These are phyloP conservation scores for Ondatra zibethicus DNA, from an alignment of 2,113 vertebrate species.

Conservation along the genomic window DNA sequence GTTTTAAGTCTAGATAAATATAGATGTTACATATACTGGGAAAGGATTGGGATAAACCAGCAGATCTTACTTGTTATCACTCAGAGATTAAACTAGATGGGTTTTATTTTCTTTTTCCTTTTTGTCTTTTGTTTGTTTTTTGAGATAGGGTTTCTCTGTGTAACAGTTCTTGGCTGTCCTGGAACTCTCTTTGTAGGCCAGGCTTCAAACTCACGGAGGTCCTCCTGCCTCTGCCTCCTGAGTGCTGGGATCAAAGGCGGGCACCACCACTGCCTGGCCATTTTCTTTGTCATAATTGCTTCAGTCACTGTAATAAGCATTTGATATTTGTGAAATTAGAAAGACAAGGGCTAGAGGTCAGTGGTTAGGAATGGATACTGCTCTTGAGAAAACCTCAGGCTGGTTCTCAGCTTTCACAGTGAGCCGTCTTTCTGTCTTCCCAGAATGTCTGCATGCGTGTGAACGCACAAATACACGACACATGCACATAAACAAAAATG, in stretches of 20 bases:
- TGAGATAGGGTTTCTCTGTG: neutral
- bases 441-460: neutral
- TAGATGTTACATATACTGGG: neutral
- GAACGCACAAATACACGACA: neutral
- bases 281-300: neutral
- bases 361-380: neutral
- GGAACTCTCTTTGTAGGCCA: neutral
- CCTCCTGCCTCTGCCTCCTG: neutral
- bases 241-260: neutral
- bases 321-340: neutral
- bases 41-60: neutral
- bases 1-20: neutral
- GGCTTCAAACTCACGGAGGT: neutral
- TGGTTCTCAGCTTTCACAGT: neutral
- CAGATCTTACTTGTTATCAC: neutral
- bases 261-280: neutral
- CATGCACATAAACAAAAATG: neutral
- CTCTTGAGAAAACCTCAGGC: neutral
- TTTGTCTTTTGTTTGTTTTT: neutral
- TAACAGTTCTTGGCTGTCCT: neutral
- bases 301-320: neutral
- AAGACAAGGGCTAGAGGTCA: neutral
- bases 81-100: neutral
- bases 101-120: neutral
- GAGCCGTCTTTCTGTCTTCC: neutral